Percentiles rank a stretch among this genome's conserved stretches.
phyloP scores from a whole-genome alignment of 2,113 vertebrate species.

The Corythoichthys haematopterus region DNA sequence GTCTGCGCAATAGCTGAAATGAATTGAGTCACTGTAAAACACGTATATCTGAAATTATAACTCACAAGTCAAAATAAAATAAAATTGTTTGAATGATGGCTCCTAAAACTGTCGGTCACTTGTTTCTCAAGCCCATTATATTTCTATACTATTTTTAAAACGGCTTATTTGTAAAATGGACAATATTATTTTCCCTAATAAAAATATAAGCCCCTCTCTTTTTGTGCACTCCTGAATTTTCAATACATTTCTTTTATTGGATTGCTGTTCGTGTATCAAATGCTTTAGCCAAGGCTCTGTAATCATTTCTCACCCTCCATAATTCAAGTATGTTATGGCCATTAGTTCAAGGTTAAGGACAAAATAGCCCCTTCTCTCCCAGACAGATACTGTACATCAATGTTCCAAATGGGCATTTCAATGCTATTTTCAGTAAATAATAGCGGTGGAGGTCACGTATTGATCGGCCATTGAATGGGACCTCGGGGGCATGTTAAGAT shows the following conservation, averaged over 20 bases:
- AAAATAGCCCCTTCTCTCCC: constrained; percentile 19
- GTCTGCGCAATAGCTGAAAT: no score
- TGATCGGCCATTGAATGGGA: constrained; percentile 60
- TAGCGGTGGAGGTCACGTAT: constrained; percentile 63
- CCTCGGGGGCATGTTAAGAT: constrained; percentile 63
- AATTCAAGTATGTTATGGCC: constrained; percentile 12
- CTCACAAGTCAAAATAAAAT: no score
- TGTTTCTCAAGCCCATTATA: no score
- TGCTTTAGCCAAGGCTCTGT: background rate
- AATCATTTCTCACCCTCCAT: background rate
- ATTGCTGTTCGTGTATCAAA: background rate
- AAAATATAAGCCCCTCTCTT: no score
- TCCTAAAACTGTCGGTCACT: no score
- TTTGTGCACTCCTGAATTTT: background rate
- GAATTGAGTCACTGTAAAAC: no score
- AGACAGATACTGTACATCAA: constrained; percentile 54
- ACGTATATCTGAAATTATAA: no score
- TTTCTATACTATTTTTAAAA: no score
- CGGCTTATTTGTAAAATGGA: no score
- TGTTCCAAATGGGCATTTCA: constrained; percentile 41
- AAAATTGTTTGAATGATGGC: no score
- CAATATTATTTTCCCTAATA: no score
- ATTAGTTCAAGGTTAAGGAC: constrained; percentile 42
- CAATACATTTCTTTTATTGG: background rate
- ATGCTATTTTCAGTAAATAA: constrained; percentile 56